Conservation (phyloP, 2,888 invertebrate genomes). For the Hyles lineata region DNA sequence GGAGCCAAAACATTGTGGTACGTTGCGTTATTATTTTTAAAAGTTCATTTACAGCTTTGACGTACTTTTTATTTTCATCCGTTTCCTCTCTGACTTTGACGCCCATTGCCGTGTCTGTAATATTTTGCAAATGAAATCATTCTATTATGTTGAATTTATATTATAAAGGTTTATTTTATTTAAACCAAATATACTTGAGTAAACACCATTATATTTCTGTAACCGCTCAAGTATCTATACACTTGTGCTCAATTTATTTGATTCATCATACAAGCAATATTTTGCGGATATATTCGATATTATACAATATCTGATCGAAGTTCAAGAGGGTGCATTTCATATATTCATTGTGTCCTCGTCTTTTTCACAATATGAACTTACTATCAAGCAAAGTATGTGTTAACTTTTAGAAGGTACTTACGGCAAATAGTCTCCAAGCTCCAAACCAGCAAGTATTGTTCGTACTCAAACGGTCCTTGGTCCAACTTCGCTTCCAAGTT, state of each 20-base stretch:
- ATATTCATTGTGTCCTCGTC: too few relatives aligned
- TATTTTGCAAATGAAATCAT: constrained; percentile 37
- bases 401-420: constrained; percentile 42
- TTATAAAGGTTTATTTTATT: neutral
- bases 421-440: constrained; percentile 54
- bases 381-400: too few relatives aligned
- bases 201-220: too few relatives aligned
- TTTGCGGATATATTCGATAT: too few relatives aligned
- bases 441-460: constrained; percentile 42
- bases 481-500: constrained; percentile 40
- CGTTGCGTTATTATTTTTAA: neutral
- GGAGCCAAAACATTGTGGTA: constrained; percentile 35
- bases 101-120: constrained; percentile 37
- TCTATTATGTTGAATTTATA: constrained; percentile 31
- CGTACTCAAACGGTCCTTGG: constrained; percentile 49
- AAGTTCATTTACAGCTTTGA: neutral
- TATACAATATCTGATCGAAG: too few relatives aligned
- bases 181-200: constrained; percentile 15
- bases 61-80: neutral
- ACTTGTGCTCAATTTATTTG: too few relatives aligned
- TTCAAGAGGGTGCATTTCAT: too few relatives aligned
- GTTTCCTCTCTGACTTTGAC: neutral
- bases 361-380: too few relatives aligned
- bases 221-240: too few relatives aligned
- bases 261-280: too few relatives aligned